Conservation (phyloP, 2,888 invertebrate species). For the Lacanobia wlatinum region DNA sequence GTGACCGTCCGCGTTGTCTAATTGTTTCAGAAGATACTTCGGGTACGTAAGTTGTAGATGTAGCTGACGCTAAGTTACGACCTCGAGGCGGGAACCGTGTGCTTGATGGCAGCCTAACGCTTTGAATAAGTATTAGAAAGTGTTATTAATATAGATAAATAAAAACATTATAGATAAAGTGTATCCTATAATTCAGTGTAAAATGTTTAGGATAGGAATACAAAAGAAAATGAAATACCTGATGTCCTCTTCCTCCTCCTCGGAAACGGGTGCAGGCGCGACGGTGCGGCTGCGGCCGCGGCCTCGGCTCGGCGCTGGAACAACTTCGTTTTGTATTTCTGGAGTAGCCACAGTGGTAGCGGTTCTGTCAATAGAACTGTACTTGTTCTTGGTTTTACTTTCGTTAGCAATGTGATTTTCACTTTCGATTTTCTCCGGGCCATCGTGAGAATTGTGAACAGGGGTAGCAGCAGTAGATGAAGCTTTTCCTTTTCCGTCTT, state of each 20-base stretch:
- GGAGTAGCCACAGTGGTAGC: conserved; percentile 85
- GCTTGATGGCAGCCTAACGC: conserved; percentile 93
- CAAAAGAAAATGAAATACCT: conserved; percentile 75
- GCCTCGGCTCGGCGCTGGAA: conserved; percentile 87
- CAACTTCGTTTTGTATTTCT: conserved; percentile 93
- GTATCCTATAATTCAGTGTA: conserved; percentile 23
- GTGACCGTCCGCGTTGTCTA: conserved; percentile 83
- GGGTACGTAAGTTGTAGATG: conserved; percentile 88
- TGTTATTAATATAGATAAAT: conserved; percentile 44
- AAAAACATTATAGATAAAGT: background rate
- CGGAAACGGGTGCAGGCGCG: conserved; percentile 83
- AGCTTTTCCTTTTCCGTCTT: conserved; percentile 76
- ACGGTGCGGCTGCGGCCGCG: conserved; percentile 88
- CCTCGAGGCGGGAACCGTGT: conserved; percentile 96
- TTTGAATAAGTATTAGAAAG: conserved; percentile 63
- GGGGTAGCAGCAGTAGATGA: conserved; percentile 75
- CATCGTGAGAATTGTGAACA: conserved; percentile 91
- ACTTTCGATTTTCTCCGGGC: conserved; percentile 89
- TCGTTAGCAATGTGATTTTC: conserved; percentile 85
- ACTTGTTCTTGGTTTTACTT: conserved; percentile 89
- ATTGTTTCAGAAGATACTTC: conserved; percentile 86
- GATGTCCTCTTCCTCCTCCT: conserved; percentile 86
- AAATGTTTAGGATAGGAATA: conserved; percentile 7
- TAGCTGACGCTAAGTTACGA: conserved; percentile 84
- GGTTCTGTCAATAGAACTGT: conserved; percentile 90